Conservation (phyloP, 2,797 vertebrate species). For the Chiloscyllium punctatum region DNA sequence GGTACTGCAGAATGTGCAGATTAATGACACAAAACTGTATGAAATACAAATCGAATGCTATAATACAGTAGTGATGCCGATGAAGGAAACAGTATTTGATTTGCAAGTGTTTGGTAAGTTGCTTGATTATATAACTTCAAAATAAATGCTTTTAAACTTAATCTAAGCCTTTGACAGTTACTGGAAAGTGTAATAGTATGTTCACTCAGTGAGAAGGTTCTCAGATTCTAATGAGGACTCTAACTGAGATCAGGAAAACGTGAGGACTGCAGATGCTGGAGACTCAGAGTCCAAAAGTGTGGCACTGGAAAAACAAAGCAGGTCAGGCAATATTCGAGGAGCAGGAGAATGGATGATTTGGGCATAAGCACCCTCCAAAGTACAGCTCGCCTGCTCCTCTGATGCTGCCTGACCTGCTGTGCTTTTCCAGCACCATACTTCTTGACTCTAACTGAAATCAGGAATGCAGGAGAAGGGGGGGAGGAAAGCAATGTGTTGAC, state of each 20-base stretch:
- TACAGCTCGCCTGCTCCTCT: too few species aligned
- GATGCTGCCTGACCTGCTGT: too few species aligned
- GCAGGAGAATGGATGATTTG: too few species aligned
- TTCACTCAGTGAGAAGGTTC: neutral
- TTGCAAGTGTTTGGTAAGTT: conserved; percentile 24
- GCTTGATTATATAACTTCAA: neutral
- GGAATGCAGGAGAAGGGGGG: neutral
- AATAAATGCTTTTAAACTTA: neutral
- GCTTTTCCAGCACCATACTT: too few species aligned
- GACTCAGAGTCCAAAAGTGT: too few species aligned
- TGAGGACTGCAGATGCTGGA: too few species aligned
- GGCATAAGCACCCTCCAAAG: too few species aligned
- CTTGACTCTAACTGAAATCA: neutral
- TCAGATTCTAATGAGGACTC: neutral
- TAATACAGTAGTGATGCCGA: neutral
- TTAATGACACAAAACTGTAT: neutral
- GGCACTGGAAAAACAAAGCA: too few species aligned
- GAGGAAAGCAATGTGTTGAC: neutral
- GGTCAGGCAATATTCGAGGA: too few species aligned
- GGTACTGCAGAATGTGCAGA: neutral
- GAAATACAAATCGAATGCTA: neutral
- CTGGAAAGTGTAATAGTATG: neutral
- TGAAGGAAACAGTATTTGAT: neutral
- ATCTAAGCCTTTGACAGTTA: neutral
- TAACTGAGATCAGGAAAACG: neutral